Base-by-base conservation (phyloP, 2,888 invertebrate genomes). In the Peribatodes rhomboidaria region DNA sequence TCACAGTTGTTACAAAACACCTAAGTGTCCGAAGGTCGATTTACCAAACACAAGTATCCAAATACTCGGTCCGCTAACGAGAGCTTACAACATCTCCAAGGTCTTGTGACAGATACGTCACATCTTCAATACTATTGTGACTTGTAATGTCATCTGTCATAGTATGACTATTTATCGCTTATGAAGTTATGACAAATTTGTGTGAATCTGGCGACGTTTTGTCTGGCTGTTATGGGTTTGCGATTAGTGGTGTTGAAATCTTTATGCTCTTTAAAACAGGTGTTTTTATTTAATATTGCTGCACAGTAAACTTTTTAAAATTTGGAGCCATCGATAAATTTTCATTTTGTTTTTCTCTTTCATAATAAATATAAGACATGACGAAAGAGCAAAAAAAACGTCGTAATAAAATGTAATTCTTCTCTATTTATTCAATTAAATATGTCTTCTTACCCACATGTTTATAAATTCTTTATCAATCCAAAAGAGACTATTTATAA, bases 1-100 rank as follows among this genome's bases (percentile, higher is more conserved):
- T 37, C 44, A n/a, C 54, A 47, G 44, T 37, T 18, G 47, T 65
- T 65, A 47, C 65, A 53, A 60, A 65, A 65, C 60, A 65, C 39
- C 55, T 20, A 65, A 56, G 44, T 52, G 60, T 50, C 65, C 41
- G 65, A 65, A 60, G 65, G 65, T 61, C 60, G 60, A 52, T 60
- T 61, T 61, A 59, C 64, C 56, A 52, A 65, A 55, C 65, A 27
- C 52, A 39, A 52, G 65, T 52, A 65, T 53, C 65, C 55, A 44
- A 56, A 56, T 46, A 37, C 22, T 54, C 33, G 18, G 39, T 11
- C 20, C 41, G 60, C 56, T 65, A 65, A 65, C 65, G 46, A 65
- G 60, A 55, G 42, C 31, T 65, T 56, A 56, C 64, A 47, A 64
- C 64, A 59, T 37, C 11, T 2, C 3, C 65, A 61, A 65, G 65